phyloP scores from a whole-genome alignment of 2,888 invertebrate species.

The Athripsodes cinereus region DNA sequence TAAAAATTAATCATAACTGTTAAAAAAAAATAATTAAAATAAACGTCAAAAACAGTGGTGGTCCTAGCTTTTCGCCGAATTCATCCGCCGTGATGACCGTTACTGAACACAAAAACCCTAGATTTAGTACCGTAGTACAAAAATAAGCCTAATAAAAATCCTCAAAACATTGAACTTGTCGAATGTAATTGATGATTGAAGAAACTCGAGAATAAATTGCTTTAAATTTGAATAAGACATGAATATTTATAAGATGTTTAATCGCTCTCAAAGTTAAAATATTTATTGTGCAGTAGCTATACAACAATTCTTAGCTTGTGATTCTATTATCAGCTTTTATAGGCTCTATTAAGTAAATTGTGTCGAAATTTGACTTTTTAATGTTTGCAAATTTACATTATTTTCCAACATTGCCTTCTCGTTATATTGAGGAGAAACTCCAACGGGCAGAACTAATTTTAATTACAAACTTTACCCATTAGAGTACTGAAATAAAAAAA shows the following conservation, averaged over 20 bases:
- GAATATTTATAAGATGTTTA: slow-evolving; percentile 1
- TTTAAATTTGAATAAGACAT: neutral
- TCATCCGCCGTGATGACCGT: no score
- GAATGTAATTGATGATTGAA: neutral
- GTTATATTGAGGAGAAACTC: neutral
- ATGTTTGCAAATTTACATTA: slow-evolving; percentile 10
- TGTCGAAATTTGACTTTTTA: slow-evolving; percentile 12
- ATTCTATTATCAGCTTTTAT: neutral
- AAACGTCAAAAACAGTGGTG: no score
- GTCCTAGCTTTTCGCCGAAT: no score
- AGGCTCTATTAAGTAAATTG: neutral
- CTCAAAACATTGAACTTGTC: no score
- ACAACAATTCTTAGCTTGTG: neutral
- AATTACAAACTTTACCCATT: no score
- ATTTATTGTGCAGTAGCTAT: neutral
- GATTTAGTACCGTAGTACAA: no score
- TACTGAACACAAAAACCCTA: no score
- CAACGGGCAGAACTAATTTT: no score
- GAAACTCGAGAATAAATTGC: neutral
- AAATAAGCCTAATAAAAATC: no score
- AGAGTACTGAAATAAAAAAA: no score
- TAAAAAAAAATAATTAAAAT: no score
- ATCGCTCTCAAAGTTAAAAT: neutral
- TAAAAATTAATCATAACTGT: no score
- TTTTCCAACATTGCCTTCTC: neutral